Conservation (phyloP, 2,113 vertebrate species). For the Telmatochromis sp. region DNA sequence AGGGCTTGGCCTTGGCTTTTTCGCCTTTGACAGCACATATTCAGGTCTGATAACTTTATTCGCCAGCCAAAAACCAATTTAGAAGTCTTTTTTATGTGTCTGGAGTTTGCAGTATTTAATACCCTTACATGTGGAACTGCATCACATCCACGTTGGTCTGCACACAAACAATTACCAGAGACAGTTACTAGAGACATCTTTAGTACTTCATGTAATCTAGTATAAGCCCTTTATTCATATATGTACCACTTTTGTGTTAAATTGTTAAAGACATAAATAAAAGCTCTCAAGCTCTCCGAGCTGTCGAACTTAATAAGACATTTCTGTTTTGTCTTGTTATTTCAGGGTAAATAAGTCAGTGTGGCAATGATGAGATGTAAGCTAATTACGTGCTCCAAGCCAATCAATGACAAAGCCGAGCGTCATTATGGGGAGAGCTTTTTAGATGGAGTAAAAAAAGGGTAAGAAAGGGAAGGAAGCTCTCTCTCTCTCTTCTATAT, state of each 20-base stretch:
- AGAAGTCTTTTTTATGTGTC: not conserved
- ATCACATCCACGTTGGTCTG: not conserved
- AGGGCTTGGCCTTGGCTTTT: slow-evolving; percentile 44
- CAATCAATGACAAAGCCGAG: slow-evolving; percentile 22
- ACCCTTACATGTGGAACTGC: not conserved
- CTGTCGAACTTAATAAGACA: slow-evolving; percentile 2
- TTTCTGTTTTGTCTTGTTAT: slow-evolving; percentile 4
- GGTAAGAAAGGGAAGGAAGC: not conserved
- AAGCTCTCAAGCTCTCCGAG: not conserved
- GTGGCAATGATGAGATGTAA: slow-evolving; percentile 27
- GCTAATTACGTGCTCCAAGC: slow-evolving; percentile 27
- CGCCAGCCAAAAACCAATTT: not conserved
- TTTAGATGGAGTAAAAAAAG: not conserved
- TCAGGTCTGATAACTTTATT: slow-evolving; percentile 32
- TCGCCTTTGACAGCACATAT: slow-evolving; percentile 51
- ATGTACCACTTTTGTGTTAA: not conserved
- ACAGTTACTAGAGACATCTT: not conserved
- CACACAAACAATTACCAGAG: not conserved
- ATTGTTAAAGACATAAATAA: not conserved
- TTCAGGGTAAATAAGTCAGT: slow-evolving; percentile 6
- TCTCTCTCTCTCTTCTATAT: not conserved
- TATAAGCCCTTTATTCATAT: not conserved
- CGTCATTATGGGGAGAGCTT: not conserved
- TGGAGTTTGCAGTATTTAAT: not conserved
- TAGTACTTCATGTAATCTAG: not conserved